Evolutionary conservation across 2,888 invertebrate species (phyloP), one percentile per base, ranked within the genome.

Genomic region (Biston betularia): DNA sequence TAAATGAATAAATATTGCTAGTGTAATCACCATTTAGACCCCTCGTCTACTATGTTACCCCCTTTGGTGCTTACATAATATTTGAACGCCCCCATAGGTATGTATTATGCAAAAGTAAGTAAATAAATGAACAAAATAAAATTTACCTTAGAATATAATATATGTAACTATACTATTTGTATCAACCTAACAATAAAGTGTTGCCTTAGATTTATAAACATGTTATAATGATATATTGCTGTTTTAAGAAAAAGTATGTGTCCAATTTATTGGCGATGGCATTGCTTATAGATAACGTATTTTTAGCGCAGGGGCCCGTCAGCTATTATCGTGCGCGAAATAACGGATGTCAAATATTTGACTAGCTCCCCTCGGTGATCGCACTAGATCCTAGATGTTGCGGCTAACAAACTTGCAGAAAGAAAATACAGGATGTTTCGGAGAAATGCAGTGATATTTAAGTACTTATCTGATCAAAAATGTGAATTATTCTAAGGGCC

Each of bases 161-260:
- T n/a, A 46, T 54, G 46, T 33, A 34, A 38, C 12, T 12, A 49
- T 9, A 48, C n/a, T n/a, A n/a, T n/a, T 62, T 34, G 48, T 59
- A 55, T 54, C 12, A 56, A 55, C 15, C 34, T 63, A 63, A 63
- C 59, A 67, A 67, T 67, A 63, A 63, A 63, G 9, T 59, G 52
- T 53, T 65, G 64, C 68, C 64, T 68, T 65, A 64, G 57, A 57
- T 64, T 50, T 63, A 56, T 59, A 10, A 60, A 68, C 56, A 46
- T 60, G 35, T 50, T 56, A 48, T 48, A 50, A 45, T 9, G 33
- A 54, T 53, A 33, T 56, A 61, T 24, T 53, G 24, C 34, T 46
- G 48, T 61, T 55, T 46, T 57, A 57, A 24, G 48, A 24, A 12
- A n/a, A 38, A 57, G 9, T 48, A 49, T 38, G 40, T 57, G 14